Percentiles rank a stretch among this genome's conserved stretches.
phyloP scores from a whole-genome alignment of 2,888 invertebrate genomes.

The Uropetala carovei region DNA sequence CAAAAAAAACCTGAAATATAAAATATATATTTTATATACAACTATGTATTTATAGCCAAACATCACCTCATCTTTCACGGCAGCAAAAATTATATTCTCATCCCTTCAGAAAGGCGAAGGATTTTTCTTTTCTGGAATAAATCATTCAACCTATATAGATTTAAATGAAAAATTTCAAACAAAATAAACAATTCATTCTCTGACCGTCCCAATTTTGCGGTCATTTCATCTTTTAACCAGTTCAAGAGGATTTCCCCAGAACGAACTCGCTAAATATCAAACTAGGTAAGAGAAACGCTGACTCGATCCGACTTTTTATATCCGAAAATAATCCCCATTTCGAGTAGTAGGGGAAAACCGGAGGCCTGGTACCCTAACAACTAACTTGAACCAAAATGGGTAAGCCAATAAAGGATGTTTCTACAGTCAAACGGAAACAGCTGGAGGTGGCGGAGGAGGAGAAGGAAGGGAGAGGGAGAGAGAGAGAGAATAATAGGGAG shows the following conservation, averaged over 20 bases:
- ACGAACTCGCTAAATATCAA: conserved; percentile 4
- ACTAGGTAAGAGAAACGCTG: not conserved
- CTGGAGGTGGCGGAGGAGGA: not conserved
- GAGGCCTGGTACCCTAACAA: too few relatives aligned
- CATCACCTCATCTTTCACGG: too few relatives aligned
- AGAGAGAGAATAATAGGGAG: not conserved
- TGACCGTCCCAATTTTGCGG: not conserved
- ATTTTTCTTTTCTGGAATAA: too few relatives aligned
- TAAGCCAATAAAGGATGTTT: conserved; percentile 28
- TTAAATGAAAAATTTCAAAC: too few relatives aligned
- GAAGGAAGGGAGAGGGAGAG: not conserved
- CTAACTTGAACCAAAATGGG: not conserved
- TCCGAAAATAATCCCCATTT: not conserved
- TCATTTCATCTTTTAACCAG: not conserved
- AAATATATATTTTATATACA: too few relatives aligned
- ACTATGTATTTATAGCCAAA: too few relatives aligned
- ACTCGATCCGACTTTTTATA: not conserved
- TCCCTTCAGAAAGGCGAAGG: too few relatives aligned
- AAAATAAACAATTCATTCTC: too few relatives aligned
- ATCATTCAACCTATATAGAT: too few relatives aligned
- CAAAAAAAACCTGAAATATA: too few relatives aligned
- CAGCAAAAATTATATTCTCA: too few relatives aligned
- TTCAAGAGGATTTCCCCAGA: not conserved
- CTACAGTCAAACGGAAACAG: not conserved
- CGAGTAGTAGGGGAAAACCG: not conserved